Base-by-base conservation (phyloP, 2,113 vertebrate genomes). In the Sylvia atricapilla region DNA sequence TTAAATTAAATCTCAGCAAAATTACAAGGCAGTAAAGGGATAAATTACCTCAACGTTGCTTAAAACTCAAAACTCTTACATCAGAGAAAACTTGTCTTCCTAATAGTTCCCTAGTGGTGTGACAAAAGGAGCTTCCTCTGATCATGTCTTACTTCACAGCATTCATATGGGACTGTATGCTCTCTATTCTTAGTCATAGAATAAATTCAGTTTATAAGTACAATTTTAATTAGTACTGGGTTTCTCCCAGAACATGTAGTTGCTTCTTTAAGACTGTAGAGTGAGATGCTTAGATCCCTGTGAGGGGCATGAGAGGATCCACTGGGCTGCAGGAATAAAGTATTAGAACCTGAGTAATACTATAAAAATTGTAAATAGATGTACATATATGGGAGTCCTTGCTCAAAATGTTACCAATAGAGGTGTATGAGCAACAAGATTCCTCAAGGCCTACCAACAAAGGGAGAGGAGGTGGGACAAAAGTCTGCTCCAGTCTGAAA, bases 61-160 rank as follows among this genome's bases (percentile, higher is more conserved):
- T 95, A 95, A 97, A 95, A 90, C 52, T 39, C 87, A 77, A 96
- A 96, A 87, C 13, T 69, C n/a, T 73, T 78, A 68, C 35, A 93
- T 70, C 20, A 75, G 69, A 89, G 58, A 59, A 89, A 93, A 63
- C 33, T 93, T 87, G 84, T 46, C 69, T 94, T 89, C 39, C 75
- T 94, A 88, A 41, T 77, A 94, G 68, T 84, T 97, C 67, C 74
- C 56, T 53, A 70, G n/a, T 58, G 63, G 46, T 73, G 8, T 62
- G 24, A 53, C 15, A 35, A 46, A 59, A 66, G 39, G 43, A 84
- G 5, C 19, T 84, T 77, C 28, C 31, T 74, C n/a, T 81, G 13
- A 50, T 63, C 4, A 3, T 41, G 27, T 84, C 50, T 86, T 49
- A 67, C 6, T 31, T 25, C 37, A 77, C 7, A 62, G 27, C 43